Evolutionary conservation across 2,888 invertebrate species (phyloP).

Genomic region (Callinectes sapidus): DNA sequence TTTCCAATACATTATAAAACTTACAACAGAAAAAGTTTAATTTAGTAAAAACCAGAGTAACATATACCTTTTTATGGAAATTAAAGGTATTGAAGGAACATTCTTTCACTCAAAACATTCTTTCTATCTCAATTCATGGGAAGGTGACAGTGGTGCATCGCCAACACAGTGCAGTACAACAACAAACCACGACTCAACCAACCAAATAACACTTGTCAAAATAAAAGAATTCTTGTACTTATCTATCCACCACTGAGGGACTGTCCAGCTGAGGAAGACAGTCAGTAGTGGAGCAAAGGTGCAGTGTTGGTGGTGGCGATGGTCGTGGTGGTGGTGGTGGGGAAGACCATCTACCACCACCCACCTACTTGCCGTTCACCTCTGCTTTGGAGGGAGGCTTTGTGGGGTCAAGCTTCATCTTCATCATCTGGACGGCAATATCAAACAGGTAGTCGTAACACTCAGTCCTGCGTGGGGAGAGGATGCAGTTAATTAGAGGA

Average conservation of each 20-base stretch:
- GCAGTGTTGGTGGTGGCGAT: not conserved
- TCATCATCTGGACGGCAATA: slow-evolving; percentile 92
- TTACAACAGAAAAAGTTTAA: no score
- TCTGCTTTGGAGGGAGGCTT: slow-evolving; percentile 14
- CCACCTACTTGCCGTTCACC: slow-evolving; percentile 50
- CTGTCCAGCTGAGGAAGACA: not conserved
- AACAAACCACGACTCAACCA: not conserved
- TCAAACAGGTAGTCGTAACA: slow-evolving; percentile 97
- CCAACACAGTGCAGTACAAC: not conserved
- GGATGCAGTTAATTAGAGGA: not conserved
- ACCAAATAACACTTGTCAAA: no score
- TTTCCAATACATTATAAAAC: not conserved
- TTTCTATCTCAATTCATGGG: not conserved
- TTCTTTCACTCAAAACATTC: not conserved
- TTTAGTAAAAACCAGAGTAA: not conserved
- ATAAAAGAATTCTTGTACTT: not conserved
- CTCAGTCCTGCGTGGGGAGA: slow-evolving; percentile 84
- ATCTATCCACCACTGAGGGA: not conserved
- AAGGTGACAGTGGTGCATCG: not conserved
- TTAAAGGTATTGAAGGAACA: not conserved
- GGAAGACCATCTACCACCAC: not conserved
- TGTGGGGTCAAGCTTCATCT: slow-evolving; percentile 81
- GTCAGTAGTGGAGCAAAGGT: not conserved
- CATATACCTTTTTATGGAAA: not conserved
- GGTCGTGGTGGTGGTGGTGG: no score